Evolutionary conservation across 1,140 invertebrate species (phyloP).

Genomic region (Dendrolimus punctatus): DNA sequence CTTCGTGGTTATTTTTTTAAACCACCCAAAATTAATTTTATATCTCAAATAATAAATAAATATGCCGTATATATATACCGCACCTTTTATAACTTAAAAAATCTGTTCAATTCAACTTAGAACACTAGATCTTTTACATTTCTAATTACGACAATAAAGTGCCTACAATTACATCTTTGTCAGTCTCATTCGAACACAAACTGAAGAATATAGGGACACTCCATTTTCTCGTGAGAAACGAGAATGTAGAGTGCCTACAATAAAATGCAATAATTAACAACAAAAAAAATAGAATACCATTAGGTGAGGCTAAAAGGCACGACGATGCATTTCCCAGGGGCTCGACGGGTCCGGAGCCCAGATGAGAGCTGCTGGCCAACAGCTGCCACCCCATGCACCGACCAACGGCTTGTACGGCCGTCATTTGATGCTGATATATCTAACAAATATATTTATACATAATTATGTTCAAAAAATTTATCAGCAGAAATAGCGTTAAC

Average conservation of each 20-base stretch:
- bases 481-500: too few species aligned
- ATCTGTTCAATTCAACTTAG: too few species aligned
- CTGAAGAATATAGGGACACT: too few species aligned
- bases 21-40: too few species aligned
- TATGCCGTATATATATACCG: too few species aligned
- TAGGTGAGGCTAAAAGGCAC: constrained; percentile 89
- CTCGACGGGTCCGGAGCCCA: constrained; percentile 92
- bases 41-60: too few species aligned
- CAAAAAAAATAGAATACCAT: constrained; percentile 72
- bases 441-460: constrained; percentile 13
- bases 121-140: too few species aligned
- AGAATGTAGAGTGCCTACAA: background rate
- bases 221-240: background rate
- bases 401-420: constrained; percentile 87
- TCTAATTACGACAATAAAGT: too few species aligned
- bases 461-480: background rate
- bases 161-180: too few species aligned
- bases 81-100: too few species aligned
- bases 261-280: background rate
- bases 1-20: too few species aligned
- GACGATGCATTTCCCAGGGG: constrained; percentile 91
- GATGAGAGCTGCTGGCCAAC: constrained; percentile 86
- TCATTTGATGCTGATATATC: constrained; percentile 95
- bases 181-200: too few species aligned
- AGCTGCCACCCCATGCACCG: constrained; percentile 96